Base-by-base conservation (phyloP, 1,140 invertebrate genomes). In the Ceratina calcarata region DNA sequence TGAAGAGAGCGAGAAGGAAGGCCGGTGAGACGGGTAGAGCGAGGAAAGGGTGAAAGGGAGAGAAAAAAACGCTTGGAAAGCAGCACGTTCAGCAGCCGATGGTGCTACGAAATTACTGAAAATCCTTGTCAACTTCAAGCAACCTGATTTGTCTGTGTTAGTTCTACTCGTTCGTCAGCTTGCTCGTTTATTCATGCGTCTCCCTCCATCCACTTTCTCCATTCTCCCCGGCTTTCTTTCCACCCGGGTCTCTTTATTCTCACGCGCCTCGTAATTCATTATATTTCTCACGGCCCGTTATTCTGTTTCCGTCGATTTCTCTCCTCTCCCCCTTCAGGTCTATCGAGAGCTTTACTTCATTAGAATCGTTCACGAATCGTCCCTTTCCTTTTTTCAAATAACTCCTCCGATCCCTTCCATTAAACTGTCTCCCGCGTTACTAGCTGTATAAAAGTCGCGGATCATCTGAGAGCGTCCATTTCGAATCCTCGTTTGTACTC, bases 101-200 rank as follows among this genome's bases (percentile, higher is more conserved):
- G 76, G 69, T 58, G 80, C 62, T 73, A 66, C 85, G 69, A 82
- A 86, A 86, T 86, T 86, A 83, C 83, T 77, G 78, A 78, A 81
- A 84, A 83, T 82, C 80, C 81, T 81, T 77, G 62, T 74, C 68
- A 80, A 85, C 83, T 86, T 84, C 80, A 10, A 73, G 61, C 70
- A 79, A 73, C 70, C 78, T 83, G 84, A 86, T 86, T 78, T 78
- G 73, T 60, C 76, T 55, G 66, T 72, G 60, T 68, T 78, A 71
- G 76, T 64, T 78, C 69, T 78, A 78, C 68, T 49, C 69, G 76
- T 72, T 78, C 76, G 69, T 78, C 76, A 78, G 69, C 76, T 78
- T 72, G 22, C 76, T 78, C 76, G 76, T 78, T 78, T 78, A 78
- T 78, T 78, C 75, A 70, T 71, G 75, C 58, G 75, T 77, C 24